Percentiles rank a stretch among this genome's conserved stretches.
phyloP scores from a whole-genome alignment of 2,113 vertebrate genomes.

The Urocynchramus pylzowi region DNA sequence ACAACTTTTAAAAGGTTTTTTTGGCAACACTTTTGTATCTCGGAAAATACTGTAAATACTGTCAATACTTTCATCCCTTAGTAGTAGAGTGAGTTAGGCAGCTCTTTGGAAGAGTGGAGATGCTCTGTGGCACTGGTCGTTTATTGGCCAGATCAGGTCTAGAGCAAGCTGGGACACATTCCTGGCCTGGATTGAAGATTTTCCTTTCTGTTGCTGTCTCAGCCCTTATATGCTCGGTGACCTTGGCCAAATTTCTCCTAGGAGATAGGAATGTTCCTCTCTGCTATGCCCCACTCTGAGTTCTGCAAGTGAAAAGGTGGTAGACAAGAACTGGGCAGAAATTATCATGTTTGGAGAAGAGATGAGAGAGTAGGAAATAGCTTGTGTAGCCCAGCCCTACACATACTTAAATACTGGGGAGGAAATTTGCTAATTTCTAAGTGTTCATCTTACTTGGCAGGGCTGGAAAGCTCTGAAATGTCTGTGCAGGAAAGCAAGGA shows the following conservation, averaged over 20 bases:
- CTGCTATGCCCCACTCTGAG: background rate
- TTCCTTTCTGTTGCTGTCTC: background rate
- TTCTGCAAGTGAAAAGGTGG: background rate
- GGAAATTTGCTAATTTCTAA: background rate
- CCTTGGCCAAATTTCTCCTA: background rate
- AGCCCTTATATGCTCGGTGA: fast-evolving
- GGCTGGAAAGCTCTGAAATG: background rate
- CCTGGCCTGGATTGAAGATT: background rate
- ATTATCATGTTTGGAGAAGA: background rate
- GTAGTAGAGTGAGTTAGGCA: background rate
- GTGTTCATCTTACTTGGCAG: background rate
- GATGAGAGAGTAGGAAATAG: background rate
- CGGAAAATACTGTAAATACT: background rate
- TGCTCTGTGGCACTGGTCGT: background rate
- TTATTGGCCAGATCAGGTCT: background rate
- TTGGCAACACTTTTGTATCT: background rate
- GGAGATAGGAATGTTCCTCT: background rate
- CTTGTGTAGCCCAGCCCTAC: background rate
- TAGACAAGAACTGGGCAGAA: background rate
- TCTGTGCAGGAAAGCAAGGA: background rate
- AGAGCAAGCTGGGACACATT: background rate
- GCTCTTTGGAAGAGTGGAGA: background rate
- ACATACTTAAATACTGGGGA: background rate
- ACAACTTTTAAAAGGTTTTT: background rate
- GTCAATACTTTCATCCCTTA: background rate